Evolutionary conservation across 2,113 vertebrate species (phyloP).

Genomic region (Xerus inauris): DNA sequence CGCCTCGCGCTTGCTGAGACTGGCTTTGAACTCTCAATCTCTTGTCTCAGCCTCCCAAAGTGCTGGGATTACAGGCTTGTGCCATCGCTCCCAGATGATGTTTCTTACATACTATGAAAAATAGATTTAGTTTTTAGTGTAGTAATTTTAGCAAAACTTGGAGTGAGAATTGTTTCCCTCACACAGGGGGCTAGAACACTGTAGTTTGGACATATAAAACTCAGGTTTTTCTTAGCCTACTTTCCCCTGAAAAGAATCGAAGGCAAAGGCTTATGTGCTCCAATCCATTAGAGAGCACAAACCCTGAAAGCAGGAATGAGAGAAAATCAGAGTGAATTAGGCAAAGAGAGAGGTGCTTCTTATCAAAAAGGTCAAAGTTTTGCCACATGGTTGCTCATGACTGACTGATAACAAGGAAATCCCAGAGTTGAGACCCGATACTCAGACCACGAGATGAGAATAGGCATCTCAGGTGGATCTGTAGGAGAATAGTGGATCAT

Average conservation of each 20-base stretch:
- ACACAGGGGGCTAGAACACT: neutral
- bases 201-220: neutral
- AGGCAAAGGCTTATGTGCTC: neutral
- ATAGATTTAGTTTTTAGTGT: too few species aligned
- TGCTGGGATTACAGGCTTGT: too few species aligned
- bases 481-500: neutral
- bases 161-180: neutral
- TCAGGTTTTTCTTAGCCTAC: neutral
- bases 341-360: neutral
- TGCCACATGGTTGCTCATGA: neutral
- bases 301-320: neutral
- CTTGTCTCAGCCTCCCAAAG: too few species aligned
- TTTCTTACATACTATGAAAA: too few species aligned
- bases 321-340: neutral
- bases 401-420: neutral
- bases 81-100: too few species aligned
- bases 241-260: neutral
- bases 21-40: too few species aligned
- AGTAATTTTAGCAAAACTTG: neutral
- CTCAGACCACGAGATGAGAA: neutral
- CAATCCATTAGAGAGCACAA: neutral
- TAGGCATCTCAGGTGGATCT: neutral
- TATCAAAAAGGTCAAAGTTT: neutral
- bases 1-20: too few species aligned
- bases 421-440: neutral